Conservation (phyloP, 2,113 vertebrate genomes). For the Fregetta grallaria region DNA sequence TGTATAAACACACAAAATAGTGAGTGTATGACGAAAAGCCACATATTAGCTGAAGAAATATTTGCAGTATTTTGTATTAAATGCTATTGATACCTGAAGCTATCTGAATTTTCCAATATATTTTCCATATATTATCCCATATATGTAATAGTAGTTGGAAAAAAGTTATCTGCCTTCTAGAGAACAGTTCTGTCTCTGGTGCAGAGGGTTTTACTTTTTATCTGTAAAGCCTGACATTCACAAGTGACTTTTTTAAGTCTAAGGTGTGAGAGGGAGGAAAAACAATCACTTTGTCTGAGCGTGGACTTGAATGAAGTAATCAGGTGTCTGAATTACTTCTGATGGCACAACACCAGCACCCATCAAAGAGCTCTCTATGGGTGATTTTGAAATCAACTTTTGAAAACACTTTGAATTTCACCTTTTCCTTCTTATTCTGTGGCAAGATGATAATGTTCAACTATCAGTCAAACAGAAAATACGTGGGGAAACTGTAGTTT, state of each 20-base stretch:
- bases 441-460: background rate
- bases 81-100: background rate
- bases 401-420: background rate
- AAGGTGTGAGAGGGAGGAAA: background rate
- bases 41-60: background rate
- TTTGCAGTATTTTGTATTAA: background rate
- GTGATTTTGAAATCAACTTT: background rate
- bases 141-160: background rate
- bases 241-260: background rate
- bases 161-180: background rate
- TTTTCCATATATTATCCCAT: background rate
- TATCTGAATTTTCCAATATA: background rate
- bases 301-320: background rate
- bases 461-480: background rate
- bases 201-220: background rate
- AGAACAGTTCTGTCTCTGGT: background rate
- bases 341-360: background rate
- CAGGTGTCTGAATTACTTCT: background rate
- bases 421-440: background rate
- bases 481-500: background rate
- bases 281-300: background rate
- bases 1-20: background rate
- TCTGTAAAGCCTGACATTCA: background rate
- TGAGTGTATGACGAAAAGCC: background rate
- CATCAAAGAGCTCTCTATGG: background rate